phyloP scores from a whole-genome alignment of 1,140 invertebrate species.

The Halictus rubicundus region DNA sequence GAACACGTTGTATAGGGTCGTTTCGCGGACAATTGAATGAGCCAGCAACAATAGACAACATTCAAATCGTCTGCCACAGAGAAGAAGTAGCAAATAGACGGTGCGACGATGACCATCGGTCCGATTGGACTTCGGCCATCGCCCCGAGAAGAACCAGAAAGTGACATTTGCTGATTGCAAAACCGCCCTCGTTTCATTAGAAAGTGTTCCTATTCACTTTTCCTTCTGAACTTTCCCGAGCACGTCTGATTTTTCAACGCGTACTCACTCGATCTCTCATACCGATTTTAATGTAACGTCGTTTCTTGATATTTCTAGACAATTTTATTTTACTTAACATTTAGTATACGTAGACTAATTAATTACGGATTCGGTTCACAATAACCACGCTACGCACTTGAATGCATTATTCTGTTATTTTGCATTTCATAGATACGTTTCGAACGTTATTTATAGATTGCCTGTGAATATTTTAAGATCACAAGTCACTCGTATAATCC shows the following conservation, averaged over 20 bases:
- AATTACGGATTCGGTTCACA: too few relatives aligned
- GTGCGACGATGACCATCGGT: slow-evolving; percentile 24
- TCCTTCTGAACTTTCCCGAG: too few relatives aligned
- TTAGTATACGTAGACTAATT: too few relatives aligned
- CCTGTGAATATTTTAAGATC: slow-evolving; percentile 22
- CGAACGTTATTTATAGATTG: slow-evolving; percentile 27
- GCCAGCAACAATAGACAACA: slow-evolving; percentile 6
- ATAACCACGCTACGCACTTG: too few relatives aligned
- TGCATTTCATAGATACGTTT: not conserved
- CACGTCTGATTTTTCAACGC: too few relatives aligned
- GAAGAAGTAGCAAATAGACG: slow-evolving; percentile 25
- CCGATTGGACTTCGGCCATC: slow-evolving; percentile 58
- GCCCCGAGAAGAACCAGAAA: slow-evolving; percentile 32
- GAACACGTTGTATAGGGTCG: not conserved
- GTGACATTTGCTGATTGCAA: slow-evolving; percentile 50
- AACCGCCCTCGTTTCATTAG: slow-evolving; percentile 38
- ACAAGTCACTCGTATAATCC: not conserved
- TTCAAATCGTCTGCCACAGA: not conserved
- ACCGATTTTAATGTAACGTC: too few relatives aligned
- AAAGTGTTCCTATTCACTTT: slow-evolving; percentile 8
- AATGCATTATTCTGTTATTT: slow-evolving; percentile 1
- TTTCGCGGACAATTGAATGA: not conserved
- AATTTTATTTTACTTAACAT: too few relatives aligned
- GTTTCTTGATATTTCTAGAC: too few relatives aligned
- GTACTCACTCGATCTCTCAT: too few relatives aligned